These are phyloP conservation scores for Plemyria rubiginata DNA, from an alignment of 2,888 invertebrate species.

Conservation along the genomic window DNA sequence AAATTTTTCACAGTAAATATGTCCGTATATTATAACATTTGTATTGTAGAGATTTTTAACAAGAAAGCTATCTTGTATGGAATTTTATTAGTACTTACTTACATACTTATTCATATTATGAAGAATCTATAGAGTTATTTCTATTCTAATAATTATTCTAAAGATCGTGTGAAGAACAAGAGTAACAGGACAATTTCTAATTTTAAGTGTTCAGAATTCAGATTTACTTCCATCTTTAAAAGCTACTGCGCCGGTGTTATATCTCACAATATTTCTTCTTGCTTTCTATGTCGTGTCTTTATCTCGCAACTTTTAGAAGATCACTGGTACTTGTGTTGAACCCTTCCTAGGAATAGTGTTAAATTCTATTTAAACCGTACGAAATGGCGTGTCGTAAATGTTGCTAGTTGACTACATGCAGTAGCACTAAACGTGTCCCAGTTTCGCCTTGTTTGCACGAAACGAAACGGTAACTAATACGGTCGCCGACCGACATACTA, in stretches of 20 bases:
- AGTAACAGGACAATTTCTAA: no score
- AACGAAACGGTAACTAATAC: constrained; percentile 57
- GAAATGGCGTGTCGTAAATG: constrained; percentile 35
- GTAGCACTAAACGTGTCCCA: constrained; percentile 53
- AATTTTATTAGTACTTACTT: no score
- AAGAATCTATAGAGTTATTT: no score
- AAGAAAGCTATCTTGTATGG: no score
- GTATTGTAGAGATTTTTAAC: not conserved
- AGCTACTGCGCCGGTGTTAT: no score
- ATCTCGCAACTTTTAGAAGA: not conserved
- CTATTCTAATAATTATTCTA: no score
- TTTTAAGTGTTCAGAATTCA: no score
- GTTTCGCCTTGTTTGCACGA: constrained; percentile 66
- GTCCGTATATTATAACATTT: not conserved
- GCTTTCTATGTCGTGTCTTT: no score
- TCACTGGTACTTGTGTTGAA: not conserved
- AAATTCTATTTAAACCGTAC: constrained; percentile 19
- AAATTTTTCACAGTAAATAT: not conserved
- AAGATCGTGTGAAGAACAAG: no score
- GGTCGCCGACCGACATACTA: constrained; percentile 56
- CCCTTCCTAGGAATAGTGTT: constrained; percentile 7
- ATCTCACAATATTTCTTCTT: no score
- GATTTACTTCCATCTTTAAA: no score
- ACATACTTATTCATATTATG: no score
- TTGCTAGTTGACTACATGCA: constrained; percentile 49